Evolutionary conservation across 2,113 vertebrate species (phyloP), one percentile per base, ranked within the genome.

Genomic region (Caloenas nicobarica): DNA sequence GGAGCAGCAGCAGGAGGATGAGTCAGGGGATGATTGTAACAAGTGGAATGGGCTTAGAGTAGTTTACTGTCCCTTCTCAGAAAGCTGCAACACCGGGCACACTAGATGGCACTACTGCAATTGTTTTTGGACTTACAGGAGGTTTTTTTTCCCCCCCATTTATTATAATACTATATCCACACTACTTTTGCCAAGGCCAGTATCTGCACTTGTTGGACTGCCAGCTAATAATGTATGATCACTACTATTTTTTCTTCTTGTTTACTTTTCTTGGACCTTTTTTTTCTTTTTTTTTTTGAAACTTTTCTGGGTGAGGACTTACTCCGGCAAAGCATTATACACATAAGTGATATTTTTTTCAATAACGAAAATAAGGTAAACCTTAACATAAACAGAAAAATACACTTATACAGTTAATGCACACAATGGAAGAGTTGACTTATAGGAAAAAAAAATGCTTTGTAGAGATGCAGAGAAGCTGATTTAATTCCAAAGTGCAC

Each of bases 61-160:
- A 62, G 22, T 60, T 81, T 50, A 36, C 50, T 48, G 36, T 72
- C 89, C 81, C 53, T 70, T 65, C 51, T 51, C 48, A 53, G 54
- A 50, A 82, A 93, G 62, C 46, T 42, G 24, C 71, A 91, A 78
- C 65, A 56, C 61, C 60, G 24, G 29, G 13, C 82, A 93, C 98
- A 96, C 97, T 97, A 98, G 98, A 96, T 98, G 98, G 98, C 98
- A 96, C 91, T 91, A 93, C 97, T 88, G 96, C 44, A 93, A 91
- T 57, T 97, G 91, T 58, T 72, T 96, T 88, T 50, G 8, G 7
- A 31, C 11, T 82, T 84, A 40, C 6, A 74, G 34, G 16, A 38
- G 11, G 1, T 69, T 58, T 83, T 2, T 4, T 11, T 46, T 46
- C 8, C 17, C 16, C 42, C 50, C 34, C 53, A 25, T 91, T 76